phyloP scores from a whole-genome alignment of 64 coral and sea anemone genomes.

The Montipora sp. region DNA sequence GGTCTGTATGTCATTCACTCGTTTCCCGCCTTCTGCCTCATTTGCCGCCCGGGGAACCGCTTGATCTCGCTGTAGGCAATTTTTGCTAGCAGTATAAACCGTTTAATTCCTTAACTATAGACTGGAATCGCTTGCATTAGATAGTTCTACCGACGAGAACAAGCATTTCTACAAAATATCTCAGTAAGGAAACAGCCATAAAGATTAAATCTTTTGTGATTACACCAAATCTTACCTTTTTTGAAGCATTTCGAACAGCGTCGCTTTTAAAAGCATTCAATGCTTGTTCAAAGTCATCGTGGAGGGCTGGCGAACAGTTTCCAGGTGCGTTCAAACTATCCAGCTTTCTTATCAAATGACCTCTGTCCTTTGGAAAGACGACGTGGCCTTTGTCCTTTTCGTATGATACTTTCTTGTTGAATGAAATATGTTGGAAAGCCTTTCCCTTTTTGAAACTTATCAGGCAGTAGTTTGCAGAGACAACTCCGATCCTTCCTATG shows the following conservation, averaged over 20 bases:
- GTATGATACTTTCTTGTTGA: neutral
- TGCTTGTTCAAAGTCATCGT: constrained; percentile 25
- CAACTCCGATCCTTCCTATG: neutral
- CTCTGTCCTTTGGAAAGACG: neutral
- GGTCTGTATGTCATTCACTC: too few relatives aligned
- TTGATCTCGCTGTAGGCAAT: too few relatives aligned
- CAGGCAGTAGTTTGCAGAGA: constrained; percentile 30
- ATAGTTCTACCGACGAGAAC: too few relatives aligned
- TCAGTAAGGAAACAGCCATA: too few relatives aligned
- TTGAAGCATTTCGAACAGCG: neutral
- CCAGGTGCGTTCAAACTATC: neutral
- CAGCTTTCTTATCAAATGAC: neutral
- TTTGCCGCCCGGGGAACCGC: too few relatives aligned
- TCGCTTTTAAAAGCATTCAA: neutral
- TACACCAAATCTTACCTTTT: neutral
- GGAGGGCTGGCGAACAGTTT: constrained; percentile 22
- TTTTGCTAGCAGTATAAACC: too few relatives aligned
- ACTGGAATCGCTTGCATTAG: too few relatives aligned
- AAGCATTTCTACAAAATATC: too few relatives aligned
- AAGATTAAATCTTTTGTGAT: too few relatives aligned
- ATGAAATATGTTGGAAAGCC: constrained; percentile 9
- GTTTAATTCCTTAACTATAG: too few relatives aligned
- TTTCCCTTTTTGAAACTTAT: constrained; percentile 30
- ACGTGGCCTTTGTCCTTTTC: neutral
- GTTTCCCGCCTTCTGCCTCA: too few relatives aligned